These are phyloP conservation scores for Pungitius pungitius DNA, from an alignment of 2,113 vertebrate species.

Conservation along the genomic window DNA sequence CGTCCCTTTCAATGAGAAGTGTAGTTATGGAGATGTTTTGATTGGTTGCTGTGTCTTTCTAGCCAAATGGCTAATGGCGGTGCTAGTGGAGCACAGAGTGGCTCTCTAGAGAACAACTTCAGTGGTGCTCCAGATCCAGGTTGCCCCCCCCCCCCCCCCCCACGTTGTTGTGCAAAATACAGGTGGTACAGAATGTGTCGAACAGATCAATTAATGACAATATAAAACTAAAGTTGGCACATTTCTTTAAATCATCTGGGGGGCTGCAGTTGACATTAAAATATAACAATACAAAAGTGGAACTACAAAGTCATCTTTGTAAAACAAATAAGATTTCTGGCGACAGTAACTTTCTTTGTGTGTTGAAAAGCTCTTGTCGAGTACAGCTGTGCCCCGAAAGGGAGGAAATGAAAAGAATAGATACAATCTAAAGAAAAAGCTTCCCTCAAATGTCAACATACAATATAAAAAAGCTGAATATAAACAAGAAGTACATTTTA, in stretches of 20 bases:
- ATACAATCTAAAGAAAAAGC: constrained; percentile 25
- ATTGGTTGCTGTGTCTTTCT: neutral
- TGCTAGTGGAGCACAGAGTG: neutral
- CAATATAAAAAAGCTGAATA: constrained; percentile 13
- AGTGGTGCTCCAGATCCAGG: neutral
- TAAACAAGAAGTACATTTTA: constrained; percentile 21
- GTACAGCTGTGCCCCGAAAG: neutral
- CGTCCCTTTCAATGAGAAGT: neutral
- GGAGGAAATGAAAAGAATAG: constrained; percentile 50
- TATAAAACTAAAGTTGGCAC: neutral
- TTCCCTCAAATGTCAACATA: constrained; percentile 21
- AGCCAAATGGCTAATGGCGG: neutral
- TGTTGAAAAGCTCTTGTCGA: constrained; percentile 8
- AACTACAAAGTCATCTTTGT: neutral
- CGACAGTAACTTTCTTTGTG: neutral
- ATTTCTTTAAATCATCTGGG: neutral
- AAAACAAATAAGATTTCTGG: neutral
- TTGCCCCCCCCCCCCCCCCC: neutral
- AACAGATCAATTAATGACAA: neutral
- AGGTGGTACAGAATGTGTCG: too few relatives aligned
- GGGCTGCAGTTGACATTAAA: neutral
- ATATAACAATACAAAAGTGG: neutral
- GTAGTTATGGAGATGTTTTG: neutral
- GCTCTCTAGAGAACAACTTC: neutral
- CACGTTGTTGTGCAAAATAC: neutral